Conservation (phyloP, 2,113 vertebrate species). For the Synchiropus splendidus region DNA sequence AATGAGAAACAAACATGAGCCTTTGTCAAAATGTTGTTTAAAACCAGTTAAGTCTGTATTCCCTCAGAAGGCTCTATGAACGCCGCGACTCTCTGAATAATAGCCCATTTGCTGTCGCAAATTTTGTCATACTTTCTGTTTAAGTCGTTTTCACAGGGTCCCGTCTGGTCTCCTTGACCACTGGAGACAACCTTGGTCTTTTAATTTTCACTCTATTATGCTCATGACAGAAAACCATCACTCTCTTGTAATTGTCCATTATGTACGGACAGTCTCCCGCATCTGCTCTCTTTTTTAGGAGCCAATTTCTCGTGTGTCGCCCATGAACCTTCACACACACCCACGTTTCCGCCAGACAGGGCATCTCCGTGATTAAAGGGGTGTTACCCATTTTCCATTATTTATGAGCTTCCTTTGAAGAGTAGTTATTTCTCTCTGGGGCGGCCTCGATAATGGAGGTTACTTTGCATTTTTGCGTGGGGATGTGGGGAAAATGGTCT, state of each 20-base stretch:
- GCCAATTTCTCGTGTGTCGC: constrained; percentile 25
- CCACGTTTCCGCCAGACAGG: constrained; percentile 10
- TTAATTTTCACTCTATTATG: constrained; percentile 45
- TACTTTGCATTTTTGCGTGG: constrained; percentile 13
- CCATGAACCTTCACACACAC: constrained; percentile 16
- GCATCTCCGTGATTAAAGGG: constrained; percentile 43
- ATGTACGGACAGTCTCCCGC: constrained; percentile 22
- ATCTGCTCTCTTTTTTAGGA: constrained; percentile 43
- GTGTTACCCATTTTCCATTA: constrained; percentile 35
- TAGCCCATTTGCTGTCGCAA: too few relatives aligned
- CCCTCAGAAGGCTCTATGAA: too few relatives aligned
- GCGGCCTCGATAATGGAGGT: constrained; percentile 33
- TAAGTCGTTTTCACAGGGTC: constrained; percentile 10
- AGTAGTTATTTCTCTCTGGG: constrained; percentile 34
- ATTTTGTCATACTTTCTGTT: too few relatives aligned
- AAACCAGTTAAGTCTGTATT: too few relatives aligned
- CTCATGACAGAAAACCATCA: constrained; percentile 40
- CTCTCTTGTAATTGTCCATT: constrained; percentile 50
- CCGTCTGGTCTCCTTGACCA: constrained; percentile 43
- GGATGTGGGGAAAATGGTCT: neutral
- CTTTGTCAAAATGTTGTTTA: too few relatives aligned
- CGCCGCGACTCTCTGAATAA: too few relatives aligned
- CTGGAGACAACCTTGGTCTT: constrained; percentile 25
- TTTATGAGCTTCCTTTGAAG: constrained; percentile 48
- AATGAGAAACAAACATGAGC: too few relatives aligned